Conservation (phyloP, 2,888 invertebrate species). For the Agrochola lota region DNA sequence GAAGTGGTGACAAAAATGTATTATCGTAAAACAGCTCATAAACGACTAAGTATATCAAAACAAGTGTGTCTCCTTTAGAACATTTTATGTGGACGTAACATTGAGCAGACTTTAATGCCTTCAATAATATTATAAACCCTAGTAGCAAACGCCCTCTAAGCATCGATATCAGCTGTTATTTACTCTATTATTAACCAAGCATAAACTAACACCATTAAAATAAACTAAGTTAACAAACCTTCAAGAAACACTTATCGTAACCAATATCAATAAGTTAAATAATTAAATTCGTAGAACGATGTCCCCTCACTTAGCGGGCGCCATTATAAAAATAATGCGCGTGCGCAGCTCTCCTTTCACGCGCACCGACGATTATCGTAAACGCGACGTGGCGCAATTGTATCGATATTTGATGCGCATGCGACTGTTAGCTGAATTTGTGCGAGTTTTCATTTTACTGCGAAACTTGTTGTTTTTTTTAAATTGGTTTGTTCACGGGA, state of each 20-base stretch:
- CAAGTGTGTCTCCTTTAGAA: background rate
- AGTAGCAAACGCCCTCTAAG: no score
- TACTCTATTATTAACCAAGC: constrained; percentile 6
- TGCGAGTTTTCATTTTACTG: constrained; percentile 67
- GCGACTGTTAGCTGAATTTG: constrained; percentile 58
- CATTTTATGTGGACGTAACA: background rate
- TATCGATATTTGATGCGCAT: constrained; percentile 72
- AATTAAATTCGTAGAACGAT: constrained; percentile 69
- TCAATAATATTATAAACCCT: background rate
- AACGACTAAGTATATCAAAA: background rate
- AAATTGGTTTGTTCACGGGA: background rate
- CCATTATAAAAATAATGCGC: constrained; percentile 65
- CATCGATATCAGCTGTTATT: constrained; percentile 12
- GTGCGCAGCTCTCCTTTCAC: constrained; percentile 73
- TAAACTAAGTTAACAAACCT: constrained; percentile 46
- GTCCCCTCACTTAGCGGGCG: constrained; percentile 66
- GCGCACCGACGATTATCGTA: constrained; percentile 72
- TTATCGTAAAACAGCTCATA: background rate
- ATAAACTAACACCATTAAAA: constrained; percentile 42
- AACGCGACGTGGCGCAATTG: constrained; percentile 75
- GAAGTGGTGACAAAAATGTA: background rate
- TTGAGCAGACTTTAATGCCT: background rate
- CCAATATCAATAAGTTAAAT: constrained; percentile 63
- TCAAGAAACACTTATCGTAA: constrained; percentile 50
- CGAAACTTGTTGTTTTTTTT: background rate